Conservation (phyloP, 1,140 invertebrate species). For the Saccostrea glomerata region DNA sequence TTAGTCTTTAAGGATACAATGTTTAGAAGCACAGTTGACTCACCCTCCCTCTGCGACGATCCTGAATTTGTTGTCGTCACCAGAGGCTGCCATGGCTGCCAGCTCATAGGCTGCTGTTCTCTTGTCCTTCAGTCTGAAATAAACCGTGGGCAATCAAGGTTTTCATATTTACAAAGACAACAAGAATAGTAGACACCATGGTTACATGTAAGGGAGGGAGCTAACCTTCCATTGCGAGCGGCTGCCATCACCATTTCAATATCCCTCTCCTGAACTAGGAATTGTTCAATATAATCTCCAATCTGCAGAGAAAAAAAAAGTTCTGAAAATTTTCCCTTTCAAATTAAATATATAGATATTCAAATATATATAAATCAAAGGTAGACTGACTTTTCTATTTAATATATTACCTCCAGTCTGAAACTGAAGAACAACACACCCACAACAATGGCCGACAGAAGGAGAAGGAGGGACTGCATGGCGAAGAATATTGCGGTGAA, state of each 20-base stretch:
- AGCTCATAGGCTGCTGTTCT: constrained; percentile 75
- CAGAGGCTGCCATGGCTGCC: constrained; percentile 75
- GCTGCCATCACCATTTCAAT: constrained; percentile 73
- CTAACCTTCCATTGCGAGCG: constrained; percentile 69
- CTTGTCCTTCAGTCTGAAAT: constrained; percentile 71
- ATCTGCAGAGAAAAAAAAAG: constrained; percentile 31
- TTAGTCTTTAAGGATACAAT: not conserved
- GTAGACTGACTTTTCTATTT: not conserved
- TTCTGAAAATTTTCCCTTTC: too few relatives aligned
- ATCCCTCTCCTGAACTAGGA: constrained; percentile 73
- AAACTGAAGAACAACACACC: constrained; percentile 70
- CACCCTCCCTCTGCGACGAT: constrained; percentile 77
- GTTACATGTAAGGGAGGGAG: too few relatives aligned
- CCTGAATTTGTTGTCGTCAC: constrained; percentile 77
- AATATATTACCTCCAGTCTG: constrained; percentile 65
- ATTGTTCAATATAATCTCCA: constrained; percentile 69
- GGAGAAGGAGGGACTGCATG: constrained; percentile 65
- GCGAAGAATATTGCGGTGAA: constrained; percentile 72
- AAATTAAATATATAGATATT: too few relatives aligned
- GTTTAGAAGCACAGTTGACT: constrained; percentile 24
- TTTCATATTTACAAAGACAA: too few relatives aligned
- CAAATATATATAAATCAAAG: too few relatives aligned
- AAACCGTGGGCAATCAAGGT: not conserved
- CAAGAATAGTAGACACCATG: too few relatives aligned
- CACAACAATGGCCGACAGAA: constrained; percentile 62